Evolutionary conservation across 1,140 invertebrate species (phyloP).

Genomic region (Harpegnathos saltator): DNA sequence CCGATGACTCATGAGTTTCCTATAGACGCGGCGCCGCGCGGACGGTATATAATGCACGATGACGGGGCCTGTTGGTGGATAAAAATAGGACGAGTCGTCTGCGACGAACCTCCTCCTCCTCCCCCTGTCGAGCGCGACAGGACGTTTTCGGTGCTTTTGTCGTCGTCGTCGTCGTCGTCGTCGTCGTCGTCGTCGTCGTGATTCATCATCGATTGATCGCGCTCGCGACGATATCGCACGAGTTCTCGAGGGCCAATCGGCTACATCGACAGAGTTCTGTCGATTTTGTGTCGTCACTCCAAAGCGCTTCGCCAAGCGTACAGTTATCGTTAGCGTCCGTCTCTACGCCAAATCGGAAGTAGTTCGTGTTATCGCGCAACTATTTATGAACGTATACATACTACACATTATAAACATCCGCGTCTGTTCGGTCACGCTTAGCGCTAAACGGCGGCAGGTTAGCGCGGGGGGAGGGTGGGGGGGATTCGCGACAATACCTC

Average conservation of each 20-base stretch:
- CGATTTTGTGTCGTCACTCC: no score
- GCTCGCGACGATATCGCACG: neutral
- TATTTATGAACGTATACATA: no score
- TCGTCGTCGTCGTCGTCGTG: constrained; percentile 72
- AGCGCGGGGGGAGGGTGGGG: neutral
- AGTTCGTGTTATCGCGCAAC: no score
- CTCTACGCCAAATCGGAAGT: no score
- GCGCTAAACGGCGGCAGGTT: neutral
- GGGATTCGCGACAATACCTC: constrained; percentile 57
- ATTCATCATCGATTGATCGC: constrained; percentile 50
- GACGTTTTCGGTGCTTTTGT: constrained; percentile 66
- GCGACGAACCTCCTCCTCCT: constrained; percentile 73
- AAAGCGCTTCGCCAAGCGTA: no score
- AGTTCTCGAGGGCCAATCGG: neutral
- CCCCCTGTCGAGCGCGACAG: constrained; percentile 41
- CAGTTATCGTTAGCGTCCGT: no score
- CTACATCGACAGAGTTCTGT: neutral
- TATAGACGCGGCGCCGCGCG: constrained; percentile 33
- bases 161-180: constrained; percentile 64
- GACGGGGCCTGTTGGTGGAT: constrained; percentile 47
- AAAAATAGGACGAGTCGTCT: constrained; percentile 69
- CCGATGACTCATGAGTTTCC: constrained; percentile 42
- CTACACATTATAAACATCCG: no score
- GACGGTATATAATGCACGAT: constrained; percentile 58
- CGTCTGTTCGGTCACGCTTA: neutral